Evolutionary conservation across 2,888 invertebrate genomes (phyloP), one percentile per base, ranked within the genome.

Genomic region (Rotaria macrura): DNA sequence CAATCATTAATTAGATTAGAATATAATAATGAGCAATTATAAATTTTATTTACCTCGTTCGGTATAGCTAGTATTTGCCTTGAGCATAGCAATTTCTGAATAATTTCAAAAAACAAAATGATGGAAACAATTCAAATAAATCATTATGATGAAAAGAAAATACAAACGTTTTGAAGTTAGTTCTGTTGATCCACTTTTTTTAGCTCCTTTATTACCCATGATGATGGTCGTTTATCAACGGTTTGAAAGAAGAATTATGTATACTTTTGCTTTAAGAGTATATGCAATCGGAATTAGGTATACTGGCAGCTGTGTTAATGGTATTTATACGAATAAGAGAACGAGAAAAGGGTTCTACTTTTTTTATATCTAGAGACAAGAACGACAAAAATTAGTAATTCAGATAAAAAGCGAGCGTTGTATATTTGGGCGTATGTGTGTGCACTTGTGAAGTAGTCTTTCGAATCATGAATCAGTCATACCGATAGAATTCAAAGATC

Each of bases 161-260:
- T 65, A 65, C 65, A 20, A 34, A 65, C 65, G 65, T 65, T 79
- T 79, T 10, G 43, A 12, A 20, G 79, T 79, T 79, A 79, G 43
- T 43, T 43, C 79, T 10, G 79, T 79, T 79, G 79, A 79, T 43
- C 43, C 23, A 79, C 20, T n/a, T 79, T 79, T 79, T 79, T 79
- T 79, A 4, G 10, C 79, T 10, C n/a, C 43, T 79, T 79, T 40
- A n/a, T 79, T 79, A 43, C 79, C 79, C 79, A 79, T 79, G 65
- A 29, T 34, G 14, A 12, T 65, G 34, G 34, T 20, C 5, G 34
- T 65, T 20, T 29, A 65, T 65, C 34, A 20, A 6, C 34, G 20
- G 38, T 34, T 65, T 29, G 6, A 20, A 65, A 34, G 29, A 65
- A 65, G n/a, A n/a, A 34, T 34, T 20, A 20, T 34, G 10, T 23